Evolutionary conservation across 2,797 vertebrate genomes (phyloP), one percentile per base, ranked within the genome.

Genomic region (Nannoperca australis): DNA sequence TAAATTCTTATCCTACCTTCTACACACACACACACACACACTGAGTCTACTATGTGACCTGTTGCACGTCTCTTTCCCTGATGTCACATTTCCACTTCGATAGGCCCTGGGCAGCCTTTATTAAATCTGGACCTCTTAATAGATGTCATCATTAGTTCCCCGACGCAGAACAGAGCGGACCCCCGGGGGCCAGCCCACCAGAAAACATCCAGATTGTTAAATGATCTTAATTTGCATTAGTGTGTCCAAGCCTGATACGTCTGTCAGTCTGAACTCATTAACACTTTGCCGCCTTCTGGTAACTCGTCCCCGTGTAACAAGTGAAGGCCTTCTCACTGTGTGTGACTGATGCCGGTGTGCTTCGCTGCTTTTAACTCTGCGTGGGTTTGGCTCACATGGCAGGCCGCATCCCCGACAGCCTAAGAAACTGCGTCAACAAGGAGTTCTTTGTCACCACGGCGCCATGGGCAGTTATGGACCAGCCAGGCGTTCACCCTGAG

Each of bases 401-500:
- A 99, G 98, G 98, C 73, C 98, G 98, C 40, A 98, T 99, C 92
- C 98, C 98, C 0, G 98, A 99, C 91, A 99, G 97, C 94, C 93
- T 99, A 88, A 93, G 98, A 83, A 99, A 99, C 95, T 99, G 98
- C 76, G 97, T 99, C 84, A 99, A 99, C 91, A 99, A 99, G 93
- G 98, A 99, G 90, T 99, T 99, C 94, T 99, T 99, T 61, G 94
- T 98, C 85, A 97, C 96, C 66, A 95, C 97, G 12, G 94, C 96
- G 51, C 96, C 97, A 0, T 99, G 98, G 98, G 97, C 96, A 0
- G 95, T 98, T 53, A 96, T 98, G 92, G 98, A 99, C 53, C 98
- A 99, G 82, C 96, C 97, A 17, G 92, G 89, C 4, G 94, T 98
- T 76, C 98, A 98, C 92, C 96, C 97, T 0, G 98, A 99, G 95